Conservation (phyloP, 2,797 vertebrate genomes). For the Alouatta caraya region DNA sequence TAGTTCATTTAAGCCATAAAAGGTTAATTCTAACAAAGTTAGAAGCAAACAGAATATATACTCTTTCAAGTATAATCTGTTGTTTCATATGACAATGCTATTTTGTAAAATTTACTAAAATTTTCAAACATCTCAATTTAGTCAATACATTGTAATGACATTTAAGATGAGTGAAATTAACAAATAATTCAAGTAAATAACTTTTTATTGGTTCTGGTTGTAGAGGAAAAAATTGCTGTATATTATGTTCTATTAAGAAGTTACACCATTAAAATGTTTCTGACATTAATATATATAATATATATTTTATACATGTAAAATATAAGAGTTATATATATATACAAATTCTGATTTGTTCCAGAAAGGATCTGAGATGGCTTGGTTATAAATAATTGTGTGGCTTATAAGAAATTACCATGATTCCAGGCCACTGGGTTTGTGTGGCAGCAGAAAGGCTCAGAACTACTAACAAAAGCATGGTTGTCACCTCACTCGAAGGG, state of each 20-base stretch:
- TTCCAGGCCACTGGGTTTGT: background rate
- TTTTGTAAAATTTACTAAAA: background rate
- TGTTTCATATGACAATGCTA: background rate
- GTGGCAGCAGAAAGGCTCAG: background rate
- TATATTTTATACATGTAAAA: background rate
- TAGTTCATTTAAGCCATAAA: conserved; percentile 8
- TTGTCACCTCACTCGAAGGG: background rate
- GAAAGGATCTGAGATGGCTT: background rate
- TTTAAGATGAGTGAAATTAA: conserved; percentile 29
- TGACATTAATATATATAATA: background rate
- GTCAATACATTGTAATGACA: background rate
- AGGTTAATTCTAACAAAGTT: conserved; percentile 41
- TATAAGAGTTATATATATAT: background rate
- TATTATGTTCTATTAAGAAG: background rate
- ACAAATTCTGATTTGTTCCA: background rate
- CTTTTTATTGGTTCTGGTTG: background rate
- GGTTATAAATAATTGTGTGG: background rate
- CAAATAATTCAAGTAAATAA: background rate
- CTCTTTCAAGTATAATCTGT: background rate
- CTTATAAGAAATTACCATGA: background rate
- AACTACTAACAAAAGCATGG: background rate
- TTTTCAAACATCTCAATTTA: conserved; percentile 4
- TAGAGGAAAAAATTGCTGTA: background rate
- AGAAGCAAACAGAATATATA: conserved; percentile 20
- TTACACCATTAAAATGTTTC: background rate